These are phyloP conservation scores for Rhaphigaster nebulosa DNA, from an alignment of 2,888 invertebrate species.

Conservation along the genomic window DNA sequence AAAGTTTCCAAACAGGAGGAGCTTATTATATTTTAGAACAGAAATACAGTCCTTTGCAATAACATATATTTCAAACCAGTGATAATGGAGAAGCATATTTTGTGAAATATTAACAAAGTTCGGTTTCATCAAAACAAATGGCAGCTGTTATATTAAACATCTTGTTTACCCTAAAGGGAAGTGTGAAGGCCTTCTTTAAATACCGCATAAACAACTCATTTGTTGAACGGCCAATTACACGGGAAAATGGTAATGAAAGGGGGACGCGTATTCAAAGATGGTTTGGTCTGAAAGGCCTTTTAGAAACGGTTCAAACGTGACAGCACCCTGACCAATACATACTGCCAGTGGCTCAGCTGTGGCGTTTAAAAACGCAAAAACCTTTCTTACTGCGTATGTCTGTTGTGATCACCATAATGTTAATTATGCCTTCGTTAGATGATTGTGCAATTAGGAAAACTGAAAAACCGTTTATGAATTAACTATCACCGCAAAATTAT, in stretches of 20 bases:
- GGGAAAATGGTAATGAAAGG: neutral
- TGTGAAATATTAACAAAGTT: too few relatives aligned
- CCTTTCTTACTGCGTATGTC: neutral
- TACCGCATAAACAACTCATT: neutral
- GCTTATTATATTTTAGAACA: too few relatives aligned
- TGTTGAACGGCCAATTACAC: neutral
- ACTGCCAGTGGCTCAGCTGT: neutral
- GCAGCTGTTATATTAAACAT: too few relatives aligned
- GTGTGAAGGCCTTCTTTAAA: neutral
- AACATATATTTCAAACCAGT: too few relatives aligned
- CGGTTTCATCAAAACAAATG: too few relatives aligned
- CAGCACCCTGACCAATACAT: neutral
- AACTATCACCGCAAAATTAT: too few relatives aligned
- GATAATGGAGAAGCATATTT: too few relatives aligned
- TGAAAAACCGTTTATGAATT: too few relatives aligned
- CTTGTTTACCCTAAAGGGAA: neutral
- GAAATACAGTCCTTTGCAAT: too few relatives aligned
- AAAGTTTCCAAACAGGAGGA: too few relatives aligned
- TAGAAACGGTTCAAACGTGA: neutral
- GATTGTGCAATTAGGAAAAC: too few relatives aligned
- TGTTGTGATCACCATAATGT: neutral
- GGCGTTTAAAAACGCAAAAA: neutral
- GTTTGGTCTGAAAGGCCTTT: neutral
- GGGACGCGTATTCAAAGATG: neutral
- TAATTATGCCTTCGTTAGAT: too few relatives aligned